A percentile compares a stretch with the other conserved stretches of the same genome.
phyloP scores from a whole-genome alignment of 1,140 invertebrate genomes.

The Drosophila neocordata region DNA sequence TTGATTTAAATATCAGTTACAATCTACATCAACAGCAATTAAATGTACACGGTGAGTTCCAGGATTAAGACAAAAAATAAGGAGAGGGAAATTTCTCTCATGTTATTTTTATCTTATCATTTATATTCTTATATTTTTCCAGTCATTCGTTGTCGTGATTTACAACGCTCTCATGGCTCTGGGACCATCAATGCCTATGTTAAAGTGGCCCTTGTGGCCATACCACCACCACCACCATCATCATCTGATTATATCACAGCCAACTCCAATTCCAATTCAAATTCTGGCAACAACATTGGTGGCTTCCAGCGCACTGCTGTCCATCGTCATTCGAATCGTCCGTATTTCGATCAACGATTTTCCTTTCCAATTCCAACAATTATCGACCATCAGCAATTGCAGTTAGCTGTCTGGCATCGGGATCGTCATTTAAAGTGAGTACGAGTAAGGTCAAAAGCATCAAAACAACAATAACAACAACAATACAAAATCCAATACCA shows the following conservation, averaged over 20 bases:
- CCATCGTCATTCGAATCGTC: conserved; percentile 83
- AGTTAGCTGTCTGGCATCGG: conserved; percentile 84
- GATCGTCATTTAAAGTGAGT: conserved; percentile 84
- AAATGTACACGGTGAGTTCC: conserved; percentile 82
- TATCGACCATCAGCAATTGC: conserved; percentile 66
- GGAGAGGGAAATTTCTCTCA: background rate
- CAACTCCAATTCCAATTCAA: conserved; percentile 1
- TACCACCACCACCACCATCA: background rate
- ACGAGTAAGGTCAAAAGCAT: conserved; percentile 74
- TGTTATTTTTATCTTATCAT: background rate
- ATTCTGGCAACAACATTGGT: background rate
- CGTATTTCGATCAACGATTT: conserved; percentile 84
- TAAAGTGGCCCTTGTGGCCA: conserved; percentile 72
- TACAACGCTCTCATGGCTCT: conserved; percentile 79
- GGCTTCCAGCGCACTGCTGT: conserved; percentile 84
- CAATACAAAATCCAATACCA: background rate
- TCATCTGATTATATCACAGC: conserved; percentile 12
- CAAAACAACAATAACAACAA: background rate
- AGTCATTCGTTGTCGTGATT: conserved; percentile 84
- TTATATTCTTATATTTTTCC: conserved; percentile 26
- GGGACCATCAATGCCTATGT: conserved; percentile 84
- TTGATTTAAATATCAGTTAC: conserved; percentile 68
- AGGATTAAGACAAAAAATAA: background rate
- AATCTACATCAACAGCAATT: conserved; percentile 60
- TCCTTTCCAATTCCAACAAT: conserved; percentile 60